Percentiles rank a stretch among this genome's conserved stretches.
These are phyloP conservation scores for Ictidomys tridecemlineatus DNA, from an alignment of 2,113 vertebrate species.

Conservation along the genomic window DNA sequence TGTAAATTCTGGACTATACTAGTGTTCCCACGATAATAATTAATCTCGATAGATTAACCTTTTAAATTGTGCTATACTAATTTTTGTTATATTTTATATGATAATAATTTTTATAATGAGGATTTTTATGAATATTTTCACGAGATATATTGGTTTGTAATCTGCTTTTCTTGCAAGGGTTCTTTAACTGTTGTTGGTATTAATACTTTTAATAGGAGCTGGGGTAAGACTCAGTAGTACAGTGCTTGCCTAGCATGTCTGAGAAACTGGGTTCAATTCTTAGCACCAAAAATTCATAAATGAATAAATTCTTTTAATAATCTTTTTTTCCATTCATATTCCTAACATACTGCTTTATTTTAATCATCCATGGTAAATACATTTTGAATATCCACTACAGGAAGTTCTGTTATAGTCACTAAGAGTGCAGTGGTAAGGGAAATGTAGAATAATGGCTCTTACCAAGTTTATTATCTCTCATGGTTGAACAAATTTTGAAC, in stretches of 20 bases:
- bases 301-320: not conserved
- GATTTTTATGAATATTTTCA: not conserved
- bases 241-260: too few species aligned
- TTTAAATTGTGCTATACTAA: not conserved
- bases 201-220: not conserved
- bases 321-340: not conserved
- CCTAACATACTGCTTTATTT: accelerated
- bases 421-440: not conserved
- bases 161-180: not conserved
- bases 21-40: not conserved
- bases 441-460: not conserved
- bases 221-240: too few species aligned
- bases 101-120: too few species aligned
- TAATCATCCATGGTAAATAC: not conserved
- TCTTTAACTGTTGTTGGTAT: not conserved
- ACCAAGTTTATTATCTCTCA: not conserved
- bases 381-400: not conserved
- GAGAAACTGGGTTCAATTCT: too few species aligned
- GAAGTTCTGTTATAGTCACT: not conserved
- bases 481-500: not conserved
- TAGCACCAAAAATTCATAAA: too few species aligned
- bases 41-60: not conserved
- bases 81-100: not conserved
- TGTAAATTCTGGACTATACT: not conserved
- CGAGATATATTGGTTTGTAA: not conserved